Conservation (phyloP, 2,888 invertebrate genomes). For the Ephialtes manifestator region DNA sequence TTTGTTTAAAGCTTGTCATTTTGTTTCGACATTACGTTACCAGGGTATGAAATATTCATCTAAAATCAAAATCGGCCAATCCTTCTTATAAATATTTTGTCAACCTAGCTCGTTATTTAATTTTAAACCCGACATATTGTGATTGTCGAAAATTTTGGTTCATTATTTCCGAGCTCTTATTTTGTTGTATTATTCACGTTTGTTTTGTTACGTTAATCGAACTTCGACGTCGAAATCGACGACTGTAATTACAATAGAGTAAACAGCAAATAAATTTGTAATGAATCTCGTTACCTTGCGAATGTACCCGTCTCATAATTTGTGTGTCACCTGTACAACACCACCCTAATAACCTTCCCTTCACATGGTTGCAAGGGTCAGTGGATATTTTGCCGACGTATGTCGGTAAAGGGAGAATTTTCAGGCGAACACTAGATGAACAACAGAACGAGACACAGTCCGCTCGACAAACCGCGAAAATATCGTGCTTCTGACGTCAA, state of each 20-base stretch:
- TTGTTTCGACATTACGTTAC: no score
- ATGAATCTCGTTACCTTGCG: neutral
- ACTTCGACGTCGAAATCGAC: neutral
- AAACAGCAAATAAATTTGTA: neutral
- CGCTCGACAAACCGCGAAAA: slow-evolving; percentile 1
- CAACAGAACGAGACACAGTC: neutral
- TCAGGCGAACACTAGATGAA: neutral
- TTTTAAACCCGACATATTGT: neutral
- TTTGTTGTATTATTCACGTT: neutral
- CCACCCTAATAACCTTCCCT: neutral
- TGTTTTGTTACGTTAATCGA: neutral
- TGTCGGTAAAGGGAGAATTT: neutral
- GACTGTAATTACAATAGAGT: neutral
- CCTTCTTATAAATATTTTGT: no score
- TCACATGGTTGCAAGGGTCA: neutral
- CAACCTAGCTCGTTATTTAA: neutral
- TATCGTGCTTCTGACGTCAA: neutral
- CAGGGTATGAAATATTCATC: no score
- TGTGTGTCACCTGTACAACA: neutral
- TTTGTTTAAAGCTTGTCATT: no score
- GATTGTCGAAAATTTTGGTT: no score
- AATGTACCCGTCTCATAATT: neutral
- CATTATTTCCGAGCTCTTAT: no score
- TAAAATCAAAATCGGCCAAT: no score
- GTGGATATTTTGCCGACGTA: neutral